Evolutionary conservation across 2,113 vertebrate genomes (phyloP), one percentile per base, ranked within the genome.

Genomic region (Clarias gariepinus): DNA sequence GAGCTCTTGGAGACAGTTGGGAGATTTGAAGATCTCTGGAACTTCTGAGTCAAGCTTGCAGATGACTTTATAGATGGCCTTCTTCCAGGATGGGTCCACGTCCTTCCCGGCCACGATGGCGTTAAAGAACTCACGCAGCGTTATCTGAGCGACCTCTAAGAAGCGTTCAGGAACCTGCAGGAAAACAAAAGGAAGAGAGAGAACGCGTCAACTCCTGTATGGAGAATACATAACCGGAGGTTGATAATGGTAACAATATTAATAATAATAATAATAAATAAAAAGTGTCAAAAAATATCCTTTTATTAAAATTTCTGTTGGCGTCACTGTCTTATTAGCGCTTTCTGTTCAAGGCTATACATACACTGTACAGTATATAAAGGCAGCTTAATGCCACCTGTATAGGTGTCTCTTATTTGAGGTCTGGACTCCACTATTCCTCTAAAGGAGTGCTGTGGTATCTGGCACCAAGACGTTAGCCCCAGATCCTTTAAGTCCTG

Each of bases 21-120:
- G 98, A 91, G 98, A 99, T 94, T 99, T 99, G 96, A 99, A 99
- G 95, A 99, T 95, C 93, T 99, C 98, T 11, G 98, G 98, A 92
- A 99, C 97, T 92, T 99, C 98, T 89, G 97, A 98, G 96, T 99
- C 98, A 95, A 99, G 96, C 95, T 99, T 99, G 95, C 98, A 99
- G 96, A 99, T 99, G 95, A 99, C 98, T 96, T 99, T 99, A 96
- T 99, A 99, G 93, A 99, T 99, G 95, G 98, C 98, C 97, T 99
- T 99, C 96, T 99, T 99, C 98, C 98, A 99, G 94, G 98, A 99
- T 90, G 98, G 98, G 96, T 99, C 98, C 94, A 98, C 97, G 91
- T 99, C 98, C 96, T 99, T 99, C 92, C 98, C 98, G 68, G 97
- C 97, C 93, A 99, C 97, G 91, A 99, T 99, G 96, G 98, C 98